Percentiles rank a stretch among this genome's conserved stretches.
phyloP scores from a whole-genome alignment of 2,113 vertebrate genomes.

The Syngnathus floridae region DNA sequence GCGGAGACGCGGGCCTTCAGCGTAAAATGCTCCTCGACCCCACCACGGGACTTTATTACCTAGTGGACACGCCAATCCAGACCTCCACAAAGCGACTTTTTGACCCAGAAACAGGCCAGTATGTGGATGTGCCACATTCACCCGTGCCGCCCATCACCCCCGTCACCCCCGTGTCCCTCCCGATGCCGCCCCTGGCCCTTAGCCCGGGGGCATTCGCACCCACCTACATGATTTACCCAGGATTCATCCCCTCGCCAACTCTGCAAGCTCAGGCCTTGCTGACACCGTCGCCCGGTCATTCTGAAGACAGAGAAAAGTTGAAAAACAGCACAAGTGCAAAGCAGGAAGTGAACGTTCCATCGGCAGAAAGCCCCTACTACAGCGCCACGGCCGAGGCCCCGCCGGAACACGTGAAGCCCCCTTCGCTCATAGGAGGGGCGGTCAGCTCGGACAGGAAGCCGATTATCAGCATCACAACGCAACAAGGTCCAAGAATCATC shows the following conservation, averaged over 20 bases:
- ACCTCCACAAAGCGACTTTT: conserved; percentile 80
- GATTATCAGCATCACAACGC: conserved; percentile 86
- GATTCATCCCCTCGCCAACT: conserved; percentile 75
- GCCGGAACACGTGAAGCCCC: conserved; percentile 21
- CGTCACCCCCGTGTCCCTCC: conserved; percentile 60
- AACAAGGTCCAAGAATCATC: conserved; percentile 86
- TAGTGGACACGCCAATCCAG: conserved; percentile 86
- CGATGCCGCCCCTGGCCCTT: conserved; percentile 61
- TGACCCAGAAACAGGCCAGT: conserved; percentile 91
- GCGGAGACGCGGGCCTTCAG: conserved; percentile 59
- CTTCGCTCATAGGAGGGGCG: conserved; percentile 50
- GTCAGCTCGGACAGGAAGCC: conserved; percentile 71
- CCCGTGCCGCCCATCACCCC: conserved; percentile 46
- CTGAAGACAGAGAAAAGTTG: conserved; percentile 40
- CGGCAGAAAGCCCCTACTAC: conserved; percentile 75
- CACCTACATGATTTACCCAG: conserved; percentile 86
- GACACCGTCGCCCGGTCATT: conserved; percentile 53
- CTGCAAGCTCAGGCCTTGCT: conserved; percentile 50
- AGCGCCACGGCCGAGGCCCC: conserved; percentile 67
- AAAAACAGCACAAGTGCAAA: conserved; percentile 19
- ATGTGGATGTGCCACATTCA: conserved; percentile 86
- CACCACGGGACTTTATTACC: conserved; percentile 88
- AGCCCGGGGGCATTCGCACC: conserved; percentile 57
- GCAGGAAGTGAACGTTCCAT: conserved; percentile 31
- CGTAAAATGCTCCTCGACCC: conserved; percentile 90